Percentiles rank a stretch among this genome's conserved stretches.
These are phyloP conservation scores for Myotis yumanensis DNA, from an alignment of 2,113 vertebrate species.

Conservation along the genomic window DNA sequence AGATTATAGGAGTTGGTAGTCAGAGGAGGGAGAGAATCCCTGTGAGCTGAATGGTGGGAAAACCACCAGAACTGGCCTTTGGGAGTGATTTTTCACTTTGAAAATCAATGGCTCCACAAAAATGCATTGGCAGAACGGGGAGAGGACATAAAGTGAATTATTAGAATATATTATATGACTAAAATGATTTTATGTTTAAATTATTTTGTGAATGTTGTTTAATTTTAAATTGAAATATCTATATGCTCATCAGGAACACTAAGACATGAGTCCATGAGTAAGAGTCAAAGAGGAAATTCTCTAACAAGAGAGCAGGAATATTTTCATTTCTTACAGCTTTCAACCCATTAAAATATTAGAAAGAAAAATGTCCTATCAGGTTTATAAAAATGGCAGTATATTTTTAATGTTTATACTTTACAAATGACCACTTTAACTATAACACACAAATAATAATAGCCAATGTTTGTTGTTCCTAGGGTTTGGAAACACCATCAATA, in stretches of 20 bases:
- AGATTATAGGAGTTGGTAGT: neutral
- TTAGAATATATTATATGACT: neutral
- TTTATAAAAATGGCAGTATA: neutral
- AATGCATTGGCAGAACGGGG: neutral
- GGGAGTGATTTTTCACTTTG: neutral
- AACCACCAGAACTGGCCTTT: neutral
- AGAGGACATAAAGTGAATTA: neutral
- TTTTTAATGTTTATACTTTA: neutral
- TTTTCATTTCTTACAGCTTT: neutral
- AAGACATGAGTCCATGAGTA: neutral
- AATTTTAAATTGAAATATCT: constrained; percentile 4
- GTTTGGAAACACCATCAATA: neutral
- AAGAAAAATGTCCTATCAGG: neutral
- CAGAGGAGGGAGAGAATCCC: neutral
- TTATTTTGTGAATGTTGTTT: neutral
- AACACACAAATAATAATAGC: neutral
- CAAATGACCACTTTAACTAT: neutral
- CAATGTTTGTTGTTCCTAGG: neutral
- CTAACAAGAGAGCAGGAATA: neutral
- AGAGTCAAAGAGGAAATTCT: neutral
- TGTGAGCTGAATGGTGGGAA: neutral
- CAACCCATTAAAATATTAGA: neutral
- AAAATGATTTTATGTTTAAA: neutral
- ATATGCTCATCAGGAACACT: neutral
- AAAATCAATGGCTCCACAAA: neutral